Base-by-base conservation (phyloP, 2,888 invertebrate genomes). In the Rhamnusium bicolor region DNA sequence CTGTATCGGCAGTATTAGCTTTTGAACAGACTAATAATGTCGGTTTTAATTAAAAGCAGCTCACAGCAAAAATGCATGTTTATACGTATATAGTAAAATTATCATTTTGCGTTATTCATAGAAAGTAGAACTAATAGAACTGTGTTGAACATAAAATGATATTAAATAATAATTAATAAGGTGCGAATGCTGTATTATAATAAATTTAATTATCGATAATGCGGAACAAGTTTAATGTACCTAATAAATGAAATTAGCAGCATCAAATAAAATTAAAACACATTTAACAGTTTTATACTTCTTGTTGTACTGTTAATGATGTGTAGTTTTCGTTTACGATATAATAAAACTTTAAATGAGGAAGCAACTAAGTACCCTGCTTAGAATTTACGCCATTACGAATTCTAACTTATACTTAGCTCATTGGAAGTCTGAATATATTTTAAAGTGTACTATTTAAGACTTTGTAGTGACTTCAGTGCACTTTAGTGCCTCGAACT, bases 261-360 rank as follows among this genome's bases (percentile, higher is more conserved):
- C 53, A 53, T 53, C 51, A 51, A 53, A 65, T 65, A 53, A 53
- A 65, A 53, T 65, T 65, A 65, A 65, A 65, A 65, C 47, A 53
- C 53, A 53, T 65, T 65, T 47, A 65, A 65, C 19, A 4, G 69
- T 65, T 75, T 75, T 61, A 71, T 49, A 63, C 56, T 66, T 63
- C 56, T 71, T 73, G 69, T 69, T 67, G 72, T 62, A 40, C 58
- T 72, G 71, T 76, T 77, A 75, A 77, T 77, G 74, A 77, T 69
- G 73, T 77, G 77, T 77, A 77, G 71, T 71, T 73, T 75, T 69
- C 70, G 68, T 77, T 74, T 77, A 77, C 67, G 77, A 66, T 74
- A 74, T 69, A 72, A 58, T 76, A 76, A 76, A 76, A 76, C 51
- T 76, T 74, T 62, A 73, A 76, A 76, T 73, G 69, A 76, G 73